Evolutionary conservation across 1,140 invertebrate species (phyloP), one percentile per base, ranked within the genome.

Genomic region (Drosophila simulans): DNA sequence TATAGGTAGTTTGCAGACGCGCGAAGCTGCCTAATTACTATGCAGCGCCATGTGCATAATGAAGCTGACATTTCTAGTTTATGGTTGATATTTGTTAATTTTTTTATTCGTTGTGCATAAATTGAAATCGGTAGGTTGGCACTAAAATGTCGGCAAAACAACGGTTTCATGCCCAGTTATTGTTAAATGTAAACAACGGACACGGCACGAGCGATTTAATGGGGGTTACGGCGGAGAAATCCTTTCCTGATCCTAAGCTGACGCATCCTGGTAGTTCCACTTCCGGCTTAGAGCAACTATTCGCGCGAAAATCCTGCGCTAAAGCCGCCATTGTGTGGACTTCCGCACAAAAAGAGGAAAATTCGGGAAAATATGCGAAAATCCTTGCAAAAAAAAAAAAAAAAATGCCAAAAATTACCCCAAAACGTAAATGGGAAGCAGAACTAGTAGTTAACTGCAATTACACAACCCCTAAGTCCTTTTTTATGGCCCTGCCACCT

Each of bases 41-140:
- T 89, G 85, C 84, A 89, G 85, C 73, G 84, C 77, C 84, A 89
- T 90, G 85, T 89, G 84, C 84, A 84, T 89, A 89, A 89, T 89
- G 85, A 89, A 90, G 72, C 49, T 89, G 84, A 90, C 85, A 84
- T 89, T 89, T 48, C 80, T 90, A 89, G 90, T 89, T 89, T 89
- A 89, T 89, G 76, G 68, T 74, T 80, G 68, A 89, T 89, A 77
- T 85, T 85, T 88, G 83, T 89, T 73, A 73, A 89, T 70, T 71
- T 37, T 62, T 63, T 60, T 46, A 22, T 58, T 60, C 31, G 11
- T 71, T 45, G 48, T 59, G 81, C 66, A 76, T 88, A 66, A 79
- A 77, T 80, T 74, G 56, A 73, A 73, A 77, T 69, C 22, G 72
- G 77, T 77, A 89, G 77, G 73, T 52, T 62, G 76, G 65, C 69